These are phyloP conservation scores for Beris morrisii DNA, from an alignment of 2,888 invertebrate species.

Conservation along the genomic window DNA sequence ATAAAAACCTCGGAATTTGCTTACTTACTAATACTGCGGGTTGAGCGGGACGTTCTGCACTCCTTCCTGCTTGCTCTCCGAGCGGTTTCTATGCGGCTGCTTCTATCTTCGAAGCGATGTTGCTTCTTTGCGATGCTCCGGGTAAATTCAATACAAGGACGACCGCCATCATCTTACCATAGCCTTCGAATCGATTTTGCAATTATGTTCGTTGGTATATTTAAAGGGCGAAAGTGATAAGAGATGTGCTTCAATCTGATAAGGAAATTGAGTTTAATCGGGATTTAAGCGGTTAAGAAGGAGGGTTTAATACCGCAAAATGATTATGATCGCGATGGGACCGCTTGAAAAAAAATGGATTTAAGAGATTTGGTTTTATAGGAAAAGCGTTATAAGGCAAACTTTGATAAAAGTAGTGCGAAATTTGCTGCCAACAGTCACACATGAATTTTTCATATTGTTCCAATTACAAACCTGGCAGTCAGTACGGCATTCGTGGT, in stretches of 20 bases:
- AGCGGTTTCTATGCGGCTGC: too few relatives aligned
- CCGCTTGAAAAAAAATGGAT: background rate
- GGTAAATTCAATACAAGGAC: background rate
- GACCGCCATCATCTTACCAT: background rate
- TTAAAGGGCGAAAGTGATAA: conserved; percentile 29
- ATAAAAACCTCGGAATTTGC: conserved; percentile 34
- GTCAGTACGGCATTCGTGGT: too few relatives aligned
- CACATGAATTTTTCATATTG: too few relatives aligned
- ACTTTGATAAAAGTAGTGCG: too few relatives aligned
- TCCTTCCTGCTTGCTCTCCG: background rate
- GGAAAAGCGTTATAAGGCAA: too few relatives aligned
- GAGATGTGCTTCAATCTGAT: conserved; percentile 7
- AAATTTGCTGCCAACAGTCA: too few relatives aligned
- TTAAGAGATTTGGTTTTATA: conserved; percentile 12
- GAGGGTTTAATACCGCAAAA: background rate
- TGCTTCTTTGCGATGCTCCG: background rate
- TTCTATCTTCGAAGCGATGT: background rate
- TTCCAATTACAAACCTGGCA: too few relatives aligned
- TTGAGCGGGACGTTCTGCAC: background rate
- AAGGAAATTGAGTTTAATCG: conserved; percentile 19
- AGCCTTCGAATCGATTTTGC: conserved; percentile 29
- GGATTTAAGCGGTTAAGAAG: conserved; percentile 12
- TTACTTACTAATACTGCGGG: conserved; percentile 23
- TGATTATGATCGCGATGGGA: conserved; percentile 2
- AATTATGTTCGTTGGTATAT: conserved; percentile 31